Base-by-base conservation (phyloP, 1,140 invertebrate species). In the Mercenaria mercenaria region DNA sequence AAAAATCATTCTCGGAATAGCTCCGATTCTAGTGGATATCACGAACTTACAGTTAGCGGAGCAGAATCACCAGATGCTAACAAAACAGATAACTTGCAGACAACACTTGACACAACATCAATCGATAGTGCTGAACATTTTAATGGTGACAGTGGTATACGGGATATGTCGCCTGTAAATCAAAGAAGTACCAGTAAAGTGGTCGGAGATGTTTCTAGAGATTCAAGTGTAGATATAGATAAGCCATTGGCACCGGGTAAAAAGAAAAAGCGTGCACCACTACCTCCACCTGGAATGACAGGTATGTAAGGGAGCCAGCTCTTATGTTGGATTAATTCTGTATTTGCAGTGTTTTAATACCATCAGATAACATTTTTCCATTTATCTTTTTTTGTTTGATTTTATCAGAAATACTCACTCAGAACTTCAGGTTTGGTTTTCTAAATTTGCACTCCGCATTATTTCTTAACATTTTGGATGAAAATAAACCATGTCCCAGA, bases 21-120 rank as follows among this genome's bases (percentile, higher is more conserved):
- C 94, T 97, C 97, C 91, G 97, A 98, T 94, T 98, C 97, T 90
- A 97, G 97, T 81, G 97, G 97, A 0, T 98, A 98, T 93, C 97
- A 98, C 94, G 97, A 98, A 93, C 97, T 97, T 13, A 97, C 97
- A 4, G 96, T 97, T 13, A 96, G 97, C 74, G 97, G 97, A 91
- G 97, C 91, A n/a, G 94, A 95, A 64, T 94, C 93, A 37, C 94
- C 93, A 39, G 94, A 93, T 84, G 94, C 91, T 18, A 61, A 81
- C 29, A 74, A 91, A 56, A 39, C 61, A 69, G 82, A 91, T 59
- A 79, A 91, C 76, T 91, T 92, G 59, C 94, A 95, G 82, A 94
- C 92, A 39, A 92, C 92, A 39, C 69, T 91, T 76, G 93, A 93
- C 89, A 92, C 90, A 56, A 92, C 89, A 77, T 95, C 93, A 72